phyloP scores from a whole-genome alignment of 2,113 vertebrate species.

The Eulacestoma nigropectus region DNA sequence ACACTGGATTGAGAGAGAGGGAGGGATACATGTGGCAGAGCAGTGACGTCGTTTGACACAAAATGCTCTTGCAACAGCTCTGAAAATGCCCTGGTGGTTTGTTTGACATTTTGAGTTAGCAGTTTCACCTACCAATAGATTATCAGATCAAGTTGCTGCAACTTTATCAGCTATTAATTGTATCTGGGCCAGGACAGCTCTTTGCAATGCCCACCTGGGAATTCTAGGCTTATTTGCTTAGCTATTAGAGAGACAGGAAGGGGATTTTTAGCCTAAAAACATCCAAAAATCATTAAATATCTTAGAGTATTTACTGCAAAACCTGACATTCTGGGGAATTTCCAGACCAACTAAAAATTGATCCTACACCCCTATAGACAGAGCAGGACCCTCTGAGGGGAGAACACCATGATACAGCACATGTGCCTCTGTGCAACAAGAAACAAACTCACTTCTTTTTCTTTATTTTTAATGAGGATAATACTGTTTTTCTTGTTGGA shows the following conservation, averaged over 20 bases:
- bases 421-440: not conserved
- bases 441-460: fast-evolving
- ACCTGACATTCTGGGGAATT: not conserved
- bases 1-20: not conserved
- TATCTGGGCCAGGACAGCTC: not conserved
- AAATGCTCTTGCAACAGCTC: not conserved
- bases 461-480: not conserved
- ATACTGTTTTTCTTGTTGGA: not conserved
- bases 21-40: not conserved
- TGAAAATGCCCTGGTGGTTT: not conserved
- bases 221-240: not conserved
- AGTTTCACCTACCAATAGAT: not conserved
- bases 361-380: not conserved
- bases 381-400: not conserved
- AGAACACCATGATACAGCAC: not conserved
- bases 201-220: not conserved
- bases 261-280: not conserved
- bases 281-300: not conserved
- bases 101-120: not conserved
- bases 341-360: not conserved
- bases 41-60: not conserved
- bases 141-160: not conserved
- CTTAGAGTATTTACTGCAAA: not conserved
- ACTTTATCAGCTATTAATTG: not conserved
- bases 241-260: not conserved